Evolutionary conservation across 1,140 invertebrate genomes (phyloP), one percentile per base, ranked within the genome.

Genomic region (Armadillidium nasatum): DNA sequence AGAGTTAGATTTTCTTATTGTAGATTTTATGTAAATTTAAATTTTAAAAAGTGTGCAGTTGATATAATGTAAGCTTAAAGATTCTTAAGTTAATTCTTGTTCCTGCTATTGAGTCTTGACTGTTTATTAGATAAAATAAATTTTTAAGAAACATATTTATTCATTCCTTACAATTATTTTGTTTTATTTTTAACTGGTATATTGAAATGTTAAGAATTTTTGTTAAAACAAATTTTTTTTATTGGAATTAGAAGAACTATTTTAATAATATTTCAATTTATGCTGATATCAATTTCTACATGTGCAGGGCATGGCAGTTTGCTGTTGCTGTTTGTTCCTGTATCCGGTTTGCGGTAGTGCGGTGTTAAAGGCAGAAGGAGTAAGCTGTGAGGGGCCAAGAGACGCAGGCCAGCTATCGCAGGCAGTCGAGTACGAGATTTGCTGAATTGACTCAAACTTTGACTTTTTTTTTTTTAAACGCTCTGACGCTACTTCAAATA

Each of bases 221-320:
- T 15, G 11, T 60, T 7, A 19, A 33, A 33, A 33, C 33, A 33
- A 33, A 33, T 33, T 33, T 33, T 33, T 33, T 33, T 33, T 33
- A 4, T 60, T 60, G n/a, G n/a, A n/a, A n/a, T 13, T 60, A 4
- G 9, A 9, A 4, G 19, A 60, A 19, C 50, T 60, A 60, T 60
- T 60, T 60, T 13, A 15, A 60, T 3, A 15, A 13, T 60, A 60
- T 60, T 13, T 60, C 50, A 60, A 13, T 60, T 60, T 19, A 60
- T 60, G 50, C 50, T 60, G 50, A 60, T 60, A 60, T 60, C 19
- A 60, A 19, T 60, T 60, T 60, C 50, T 60, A 60, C 50, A 60
- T 60, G 50, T 19, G 19, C 50, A 60, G 50, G 50, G 50, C 50
- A 60, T 60, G 50, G 50, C 50, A 60, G 50, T 60, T 60, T 60